Base-by-base conservation (phyloP, 2,113 vertebrate species). In the Gadus macrocephalus region DNA sequence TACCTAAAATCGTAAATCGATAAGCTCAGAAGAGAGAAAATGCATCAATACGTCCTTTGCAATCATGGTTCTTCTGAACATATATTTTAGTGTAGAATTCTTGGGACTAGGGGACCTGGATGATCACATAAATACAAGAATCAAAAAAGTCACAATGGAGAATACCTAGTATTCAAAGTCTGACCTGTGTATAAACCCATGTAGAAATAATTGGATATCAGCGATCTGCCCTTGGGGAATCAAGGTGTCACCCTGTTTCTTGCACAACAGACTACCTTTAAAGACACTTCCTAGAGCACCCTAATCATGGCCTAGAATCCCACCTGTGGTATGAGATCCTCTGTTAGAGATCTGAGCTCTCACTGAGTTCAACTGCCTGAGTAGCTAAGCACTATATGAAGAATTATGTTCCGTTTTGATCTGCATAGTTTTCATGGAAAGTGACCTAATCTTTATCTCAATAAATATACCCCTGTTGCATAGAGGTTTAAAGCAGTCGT, bases 341-440 rank as follows among this genome's bases (percentile, higher is more conserved):
- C 61, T 68, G 56, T 73, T 75, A 66, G 80, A 78, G 83, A 76
- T 76, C 69, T 35, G 70, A 83, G 84, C 71, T 83, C 79, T 87
- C 80, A 73, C 82, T 82, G 81, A 87, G 83, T 82, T 81, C 73
- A 77, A 77, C 86, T 85, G 89, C 90, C 90, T 90, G 92, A 93
- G 90, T 90, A 88, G 81, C 81, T 77, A 68, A 82, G 74, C 76
- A 77, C 71, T 82, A 79, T 81, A 76, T 66, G 31, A 71, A 72
- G 79, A 77, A 76, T 68, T 67, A 83, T 67, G 81, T 17, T 75
- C 69, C 11, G 11, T 49, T 49, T 14, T 49, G 76, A 67, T 81
- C 85, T 92, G 92, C 92, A 93, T 92, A 93, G 91, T 86, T 88
- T 86, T 76, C 74, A 77, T 84, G 81, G 80, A 80, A 88, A 85